A percentile compares a stretch with the other conserved stretches of the same genome.
These are phyloP conservation scores for Chrysotoxum bicinctum DNA, from an alignment of 2,888 invertebrate species.

Conservation along the genomic window DNA sequence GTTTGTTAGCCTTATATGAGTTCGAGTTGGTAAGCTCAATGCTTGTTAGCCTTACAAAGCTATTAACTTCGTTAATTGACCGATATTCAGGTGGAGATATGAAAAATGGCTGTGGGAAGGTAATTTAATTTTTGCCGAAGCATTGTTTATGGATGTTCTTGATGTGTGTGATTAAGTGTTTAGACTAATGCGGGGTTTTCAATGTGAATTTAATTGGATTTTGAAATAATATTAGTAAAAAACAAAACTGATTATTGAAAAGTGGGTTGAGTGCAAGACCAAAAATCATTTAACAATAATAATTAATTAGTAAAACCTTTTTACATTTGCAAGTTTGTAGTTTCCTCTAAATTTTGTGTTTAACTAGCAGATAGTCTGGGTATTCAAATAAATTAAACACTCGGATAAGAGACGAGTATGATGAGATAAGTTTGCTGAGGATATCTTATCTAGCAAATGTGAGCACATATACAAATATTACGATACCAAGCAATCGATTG, in stretches of 20 bases:
- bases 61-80: constrained; percentile 67
- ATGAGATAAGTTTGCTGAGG: too few species aligned
- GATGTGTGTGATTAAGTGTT: constrained; percentile 43
- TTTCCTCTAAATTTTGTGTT: not conserved
- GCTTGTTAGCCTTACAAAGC: constrained; percentile 58
- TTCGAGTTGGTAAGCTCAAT: constrained; percentile 2
- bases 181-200: constrained; percentile 27
- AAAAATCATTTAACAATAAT: not conserved
- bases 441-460: too few species aligned
- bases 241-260: not conserved
- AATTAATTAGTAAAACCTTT: not conserved
- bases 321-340: not conserved
- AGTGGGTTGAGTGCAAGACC: not conserved
- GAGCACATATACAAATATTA: too few species aligned
- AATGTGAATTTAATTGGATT: constrained; percentile 39
- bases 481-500: too few species aligned
- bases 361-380: too few species aligned
- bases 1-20: constrained; percentile 27
- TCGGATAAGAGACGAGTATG: too few species aligned
- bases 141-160: constrained; percentile 56
- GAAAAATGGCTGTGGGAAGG: constrained; percentile 61
- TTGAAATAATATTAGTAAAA: not conserved
- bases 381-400: too few species aligned
- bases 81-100: constrained; percentile 55
- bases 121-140: constrained; percentile 34